Percentiles rank a stretch among this genome's conserved stretches.
Conservation (phyloP, 1,140 invertebrate species). For the Brachionus angularis region DNA sequence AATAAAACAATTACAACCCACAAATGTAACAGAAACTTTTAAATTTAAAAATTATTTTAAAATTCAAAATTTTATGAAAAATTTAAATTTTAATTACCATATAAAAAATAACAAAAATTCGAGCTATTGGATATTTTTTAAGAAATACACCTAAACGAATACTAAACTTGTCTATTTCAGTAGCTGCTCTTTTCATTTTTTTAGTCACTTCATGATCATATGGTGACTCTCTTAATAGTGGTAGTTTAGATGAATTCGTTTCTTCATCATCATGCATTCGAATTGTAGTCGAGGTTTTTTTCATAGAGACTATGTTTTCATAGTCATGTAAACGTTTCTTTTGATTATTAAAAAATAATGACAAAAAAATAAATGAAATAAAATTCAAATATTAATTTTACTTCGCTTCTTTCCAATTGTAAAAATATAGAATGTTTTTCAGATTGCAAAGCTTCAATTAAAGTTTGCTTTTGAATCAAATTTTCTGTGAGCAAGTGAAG, state of each 20-base stretch:
- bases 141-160: slow-evolving; percentile 74
- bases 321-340: slow-evolving; percentile 51
- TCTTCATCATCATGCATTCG: slow-evolving; percentile 51
- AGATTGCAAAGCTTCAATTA: slow-evolving; percentile 70
- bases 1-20: slow-evolving; percentile 69
- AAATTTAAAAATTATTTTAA: slow-evolving; percentile 47
- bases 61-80: slow-evolving; percentile 45
- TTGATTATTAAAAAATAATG: slow-evolving; percentile 1
- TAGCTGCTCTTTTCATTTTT: slow-evolving; percentile 73
- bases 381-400: slow-evolving; percentile 44
- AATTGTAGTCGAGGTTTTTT: slow-evolving; percentile 49
- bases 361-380: slow-evolving; percentile 1
- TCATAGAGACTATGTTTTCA: slow-evolving; percentile 25
- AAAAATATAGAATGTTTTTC: slow-evolving; percentile 73
- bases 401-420: slow-evolving; percentile 74
- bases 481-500: slow-evolving; percentile 71
- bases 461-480: slow-evolving; percentile 73
- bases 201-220: slow-evolving; percentile 72
- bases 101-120: slow-evolving; percentile 73
- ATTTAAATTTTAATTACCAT: slow-evolving; percentile 60
- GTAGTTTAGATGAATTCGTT: slow-evolving; percentile 64
- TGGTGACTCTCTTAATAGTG: slow-evolving; percentile 69
- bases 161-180: slow-evolving; percentile 68
- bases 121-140: slow-evolving; percentile 72
- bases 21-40: slow-evolving; percentile 66